These are phyloP conservation scores for Microctonus aethiopoides DNA, from an alignment of 2,888 invertebrate genomes.

Conservation along the genomic window DNA sequence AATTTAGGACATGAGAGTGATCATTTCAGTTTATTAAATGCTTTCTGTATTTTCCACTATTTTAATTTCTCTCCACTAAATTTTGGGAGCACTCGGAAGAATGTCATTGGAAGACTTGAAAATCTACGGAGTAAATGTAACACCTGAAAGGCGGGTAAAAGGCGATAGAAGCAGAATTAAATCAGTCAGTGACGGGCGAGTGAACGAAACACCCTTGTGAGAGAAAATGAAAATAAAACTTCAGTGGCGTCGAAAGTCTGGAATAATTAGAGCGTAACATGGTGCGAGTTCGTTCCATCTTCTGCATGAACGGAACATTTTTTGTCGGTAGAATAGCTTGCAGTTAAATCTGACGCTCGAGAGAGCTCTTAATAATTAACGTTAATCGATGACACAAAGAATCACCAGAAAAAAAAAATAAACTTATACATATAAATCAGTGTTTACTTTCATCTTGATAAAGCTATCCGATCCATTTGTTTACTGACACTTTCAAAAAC, in stretches of 20 bases:
- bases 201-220: conserved; percentile 10
- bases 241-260: conserved; percentile 8
- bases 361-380: background rate
- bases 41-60: background rate
- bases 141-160: conserved; percentile 17
- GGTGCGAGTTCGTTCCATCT: background rate
- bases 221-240: background rate
- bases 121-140: conserved; percentile 23
- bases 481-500: background rate
- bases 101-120: background rate
- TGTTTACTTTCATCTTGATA: too few species aligned
- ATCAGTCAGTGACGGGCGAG: conserved; percentile 11
- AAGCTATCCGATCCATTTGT: too few species aligned
- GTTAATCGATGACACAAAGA: background rate
- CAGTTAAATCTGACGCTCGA: background rate
- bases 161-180: conserved; percentile 21
- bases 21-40: background rate
- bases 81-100: background rate
- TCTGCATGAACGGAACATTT: background rate
- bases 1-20: background rate
- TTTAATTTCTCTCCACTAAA: conserved; percentile 12
- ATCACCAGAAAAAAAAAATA: too few species aligned
- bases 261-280: conserved; percentile 12
- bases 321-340: background rate
- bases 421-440: too few species aligned